These are phyloP conservation scores for Cynodonichthys magdalenae DNA, from an alignment of 2,797 vertebrate species.

Conservation along the genomic window DNA sequence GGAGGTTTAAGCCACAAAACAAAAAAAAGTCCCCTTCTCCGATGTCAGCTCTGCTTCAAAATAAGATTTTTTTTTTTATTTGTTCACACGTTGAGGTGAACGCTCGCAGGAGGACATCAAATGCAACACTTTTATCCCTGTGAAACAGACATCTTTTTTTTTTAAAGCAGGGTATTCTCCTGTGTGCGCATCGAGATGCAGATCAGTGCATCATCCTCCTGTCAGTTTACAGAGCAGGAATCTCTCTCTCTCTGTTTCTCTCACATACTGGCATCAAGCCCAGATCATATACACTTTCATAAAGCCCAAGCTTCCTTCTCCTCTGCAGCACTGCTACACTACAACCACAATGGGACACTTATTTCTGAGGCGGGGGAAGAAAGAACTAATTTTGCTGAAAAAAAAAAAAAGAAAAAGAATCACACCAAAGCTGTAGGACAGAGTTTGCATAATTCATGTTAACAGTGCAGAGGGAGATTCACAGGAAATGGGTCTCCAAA, in stretches of 20 bases:
- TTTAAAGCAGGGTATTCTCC: slow-evolving; percentile 12
- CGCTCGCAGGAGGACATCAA: not conserved
- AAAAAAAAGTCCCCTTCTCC: slow-evolving; percentile 9
- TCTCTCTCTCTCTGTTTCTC: slow-evolving; percentile 28
- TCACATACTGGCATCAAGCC: slow-evolving; percentile 46
- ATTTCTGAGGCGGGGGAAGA: slow-evolving; percentile 9
- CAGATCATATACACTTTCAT: slow-evolving; percentile 35
- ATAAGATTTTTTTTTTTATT: not conserved
- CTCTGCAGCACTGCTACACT: slow-evolving; percentile 44
- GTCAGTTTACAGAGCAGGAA: slow-evolving; percentile 49
- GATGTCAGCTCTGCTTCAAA: not conserved
- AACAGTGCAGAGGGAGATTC: slow-evolving; percentile 6
- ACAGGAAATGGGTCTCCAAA: not conserved
- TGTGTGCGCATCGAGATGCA: slow-evolving; percentile 28
- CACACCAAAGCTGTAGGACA: slow-evolving; percentile 8
- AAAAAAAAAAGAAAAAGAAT: slow-evolving; percentile 11
- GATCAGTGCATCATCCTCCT: slow-evolving; percentile 40
- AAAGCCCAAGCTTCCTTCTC: slow-evolving; percentile 21
- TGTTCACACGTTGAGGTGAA: not conserved
- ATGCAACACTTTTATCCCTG: slow-evolving; percentile 8
- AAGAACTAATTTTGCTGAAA: slow-evolving; percentile 8
- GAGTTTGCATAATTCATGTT: slow-evolving; percentile 37
- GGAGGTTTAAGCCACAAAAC: slow-evolving; percentile 10
- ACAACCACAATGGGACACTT: slow-evolving; percentile 25
- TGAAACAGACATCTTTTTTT: slow-evolving; percentile 1